Base-by-base conservation (phyloP, 2,113 vertebrate species). In the Scophthalmus maximus region DNA sequence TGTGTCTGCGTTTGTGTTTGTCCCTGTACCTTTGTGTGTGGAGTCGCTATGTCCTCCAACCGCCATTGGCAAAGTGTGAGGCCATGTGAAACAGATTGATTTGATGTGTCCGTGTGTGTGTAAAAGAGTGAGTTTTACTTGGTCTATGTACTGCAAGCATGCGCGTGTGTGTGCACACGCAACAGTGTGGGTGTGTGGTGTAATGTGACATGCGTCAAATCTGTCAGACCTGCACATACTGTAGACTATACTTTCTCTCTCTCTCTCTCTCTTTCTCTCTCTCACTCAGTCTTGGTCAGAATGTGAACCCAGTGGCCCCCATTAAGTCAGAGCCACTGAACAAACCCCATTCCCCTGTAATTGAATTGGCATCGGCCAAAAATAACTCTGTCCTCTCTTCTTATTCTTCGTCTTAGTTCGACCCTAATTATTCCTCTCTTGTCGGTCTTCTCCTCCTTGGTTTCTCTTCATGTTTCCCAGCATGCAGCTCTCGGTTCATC, bases 321-420 rank as follows among this genome's bases (percentile, higher is more conserved):
- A 68, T 86, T 83, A 82, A 82, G 81, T 87, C 83, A 65, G 62
- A 73, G 15, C 73, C 34, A 20, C 18, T 65, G 56, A n/a, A 71
- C 46, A 75, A 68, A 59, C 47, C 20, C 15, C 50, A 26, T 36
- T 58, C 64, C 26, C 25, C 34, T 66, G 40, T 79, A 88, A 87
- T 85, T 76, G 80, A 82, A 79, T 80, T 77, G 73, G 85, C 83
- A 75, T 77, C 56, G 66, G 61, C 69, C 65, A 69, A 79, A 79
- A 87, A 84, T 81, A 83, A 61, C 73, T 72, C 61, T 60, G 56
- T 63, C 68, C 56, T 68, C 53, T 84, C 64, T 46, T n/a, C n/a
- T n/a, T n/a, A n/a, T 8, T 47, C 42, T n/a, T 44, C 42, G 36
- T n/a, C 73, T 79, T 63, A 55, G 64, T 78, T 73, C 32, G 55